These are phyloP conservation scores for Bergia puertoricense DNA, from an alignment of 92 coral and sea anemone genomes.

Conservation along the genomic window DNA sequence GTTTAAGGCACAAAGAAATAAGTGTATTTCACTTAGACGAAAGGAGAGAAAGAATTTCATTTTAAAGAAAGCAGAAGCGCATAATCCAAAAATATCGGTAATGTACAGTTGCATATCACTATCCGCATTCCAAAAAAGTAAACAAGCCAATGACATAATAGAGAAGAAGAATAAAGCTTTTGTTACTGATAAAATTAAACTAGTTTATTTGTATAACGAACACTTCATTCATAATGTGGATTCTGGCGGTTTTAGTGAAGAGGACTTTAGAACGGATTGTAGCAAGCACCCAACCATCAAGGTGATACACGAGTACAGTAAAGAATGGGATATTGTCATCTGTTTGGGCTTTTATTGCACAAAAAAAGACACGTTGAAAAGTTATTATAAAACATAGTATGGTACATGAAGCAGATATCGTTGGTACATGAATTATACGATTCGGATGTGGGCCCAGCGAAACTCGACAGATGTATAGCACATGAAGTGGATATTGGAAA, in stretches of 20 bases:
- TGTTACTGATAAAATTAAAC: constrained; percentile 52
- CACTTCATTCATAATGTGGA: constrained; percentile 52
- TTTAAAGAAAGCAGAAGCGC: constrained; percentile 33
- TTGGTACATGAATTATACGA: not conserved
- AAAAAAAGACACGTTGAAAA: constrained; percentile 34
- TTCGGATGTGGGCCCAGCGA: constrained; percentile 12
- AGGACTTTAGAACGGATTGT: constrained; percentile 34
- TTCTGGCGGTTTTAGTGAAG: constrained; percentile 19
- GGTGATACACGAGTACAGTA: constrained; percentile 8
- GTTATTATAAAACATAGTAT: constrained; percentile 20
- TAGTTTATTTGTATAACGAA: constrained; percentile 57
- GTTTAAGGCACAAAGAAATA: constrained; percentile 56
- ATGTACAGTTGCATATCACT: not conserved
- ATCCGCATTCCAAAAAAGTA: constrained; percentile 33
- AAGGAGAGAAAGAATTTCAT: constrained; percentile 31
- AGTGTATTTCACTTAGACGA: constrained; percentile 46
- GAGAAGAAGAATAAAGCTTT: constrained; percentile 54
- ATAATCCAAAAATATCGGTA: constrained; percentile 33
- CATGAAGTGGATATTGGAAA: not conserved
- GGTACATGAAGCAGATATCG: too few relatives aligned
- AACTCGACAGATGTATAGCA: constrained; percentile 2
- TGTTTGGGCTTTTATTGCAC: constrained; percentile 40
- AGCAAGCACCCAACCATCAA: constrained; percentile 18
- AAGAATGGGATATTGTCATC: not conserved
- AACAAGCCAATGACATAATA: constrained; percentile 66